These are phyloP conservation scores for Caenorhabditis parvicauda DNA, from an alignment of 2,888 invertebrate species.

Conservation along the genomic window DNA sequence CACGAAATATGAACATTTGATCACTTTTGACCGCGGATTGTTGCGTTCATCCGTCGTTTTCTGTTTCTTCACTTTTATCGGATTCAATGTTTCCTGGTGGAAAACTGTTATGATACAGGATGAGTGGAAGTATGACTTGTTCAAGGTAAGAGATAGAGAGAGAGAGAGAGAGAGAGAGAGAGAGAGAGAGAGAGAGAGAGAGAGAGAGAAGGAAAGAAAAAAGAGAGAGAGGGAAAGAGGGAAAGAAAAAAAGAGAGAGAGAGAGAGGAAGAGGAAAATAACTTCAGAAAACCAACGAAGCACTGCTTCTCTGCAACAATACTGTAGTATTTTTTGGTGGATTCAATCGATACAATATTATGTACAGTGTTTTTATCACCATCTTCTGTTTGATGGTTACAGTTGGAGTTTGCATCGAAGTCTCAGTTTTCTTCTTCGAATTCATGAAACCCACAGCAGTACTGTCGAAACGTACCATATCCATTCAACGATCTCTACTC, in stretches of 20 bases:
- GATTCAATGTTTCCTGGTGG: conserved; percentile 1
- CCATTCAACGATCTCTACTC: no score
- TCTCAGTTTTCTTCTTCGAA: no score
- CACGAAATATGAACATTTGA: conserved; percentile 10
- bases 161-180: neutral
- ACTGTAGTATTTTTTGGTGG: neutral
- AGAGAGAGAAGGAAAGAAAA: conserved; percentile 13
- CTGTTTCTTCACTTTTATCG: conserved; percentile 10
- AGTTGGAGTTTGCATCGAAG: no score
- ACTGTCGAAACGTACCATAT: no score
- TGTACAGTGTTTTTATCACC: no score
- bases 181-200: neutral
- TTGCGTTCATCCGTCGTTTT: conserved; percentile 6
- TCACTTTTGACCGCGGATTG: conserved; percentile 11
- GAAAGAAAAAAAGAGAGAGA: neutral
- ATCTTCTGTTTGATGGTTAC: no score
- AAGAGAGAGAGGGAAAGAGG: conserved; percentile 3
- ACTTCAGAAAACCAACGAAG: neutral
- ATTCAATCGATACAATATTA: no score
- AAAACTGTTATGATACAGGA: no score
- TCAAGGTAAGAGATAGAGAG: neutral
- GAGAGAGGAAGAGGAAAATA: conserved; percentile 1
- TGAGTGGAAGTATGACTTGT: neutral
- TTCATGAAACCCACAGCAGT: no score
- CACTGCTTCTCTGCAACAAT: neutral